Base-by-base conservation (phyloP, 1,140 invertebrate genomes). In the Caenorhabditis inopinata region DNA sequence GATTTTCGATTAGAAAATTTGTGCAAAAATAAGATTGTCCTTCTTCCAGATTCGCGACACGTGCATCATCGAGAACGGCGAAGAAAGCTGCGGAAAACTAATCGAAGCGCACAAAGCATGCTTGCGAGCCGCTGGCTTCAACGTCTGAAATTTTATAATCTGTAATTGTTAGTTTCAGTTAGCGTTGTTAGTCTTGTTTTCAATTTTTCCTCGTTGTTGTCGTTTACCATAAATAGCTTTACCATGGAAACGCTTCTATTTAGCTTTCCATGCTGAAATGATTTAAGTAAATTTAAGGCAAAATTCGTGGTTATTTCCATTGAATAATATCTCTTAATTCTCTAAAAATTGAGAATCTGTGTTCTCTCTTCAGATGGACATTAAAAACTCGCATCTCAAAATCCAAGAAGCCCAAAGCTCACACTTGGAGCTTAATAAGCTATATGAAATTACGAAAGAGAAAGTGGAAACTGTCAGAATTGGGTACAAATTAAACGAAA, bases 61-160 rank as follows among this genome's bases (percentile, higher is more conserved):
- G 48, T 88, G 95, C 87, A 96, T 98, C 74, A 92, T 97, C 45
- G 93, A 95, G 88, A 93, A 93, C 83, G 96, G 96, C 0, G 94
- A 97, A 91, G 94, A 95, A 89, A 93, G 96, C 85, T 99, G 96
- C 88, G 90, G 91, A 49, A 90, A 93, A 62, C 89, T 95, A 23
- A 98, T 98, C 80, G 95, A 98, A 91, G 95, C 95, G 29, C 96
- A 99, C 89, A 96, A 96, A 90, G 92, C 93, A 85, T 98, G 96
- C 90, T 96, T 98, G 95, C 92, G 94, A 85, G 93, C 94, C 85
- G 90, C 94, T 90, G 96, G 96, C 74, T 99, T 98, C 89, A 96
- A 97, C 83, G 93, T 97, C 83, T 97, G 92, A 91, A 48, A 45
- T 9, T 35, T 6, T 25, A 4, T 1, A 75, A n/a, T 38, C 6